Base-by-base conservation (phyloP, 64 coral and sea anemone species). In the Pocillopora verrucosa region DNA sequence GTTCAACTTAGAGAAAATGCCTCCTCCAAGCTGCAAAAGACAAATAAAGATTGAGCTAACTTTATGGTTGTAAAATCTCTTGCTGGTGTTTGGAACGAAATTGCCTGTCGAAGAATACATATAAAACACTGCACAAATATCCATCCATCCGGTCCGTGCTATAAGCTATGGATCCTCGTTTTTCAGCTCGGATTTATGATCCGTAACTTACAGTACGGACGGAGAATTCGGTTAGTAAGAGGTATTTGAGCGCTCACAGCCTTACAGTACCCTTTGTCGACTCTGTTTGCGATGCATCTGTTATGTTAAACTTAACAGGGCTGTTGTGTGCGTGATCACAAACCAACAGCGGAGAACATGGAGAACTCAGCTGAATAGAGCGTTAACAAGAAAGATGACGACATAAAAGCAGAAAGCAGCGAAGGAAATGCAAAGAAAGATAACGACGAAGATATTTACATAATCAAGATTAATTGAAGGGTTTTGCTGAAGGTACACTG, bases 1-100 rank as follows among this genome's bases (percentile, higher is more conserved):
- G n/a, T 92, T 83, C 36, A 92, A 59, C 74, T 92, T 92, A 19
- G 90, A 92, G 59, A 87, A 92, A 72, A 92, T 76, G 9, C 90
- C 90, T 25, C 90, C 83, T 16, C 25, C 19, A 57, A 79, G 80
- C 90, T 92, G n/a, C 17, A 60, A 30, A 30, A 79, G 24, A 86
- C 59, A 87, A 73, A 56, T 30, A 19, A 61, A 37, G 58, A 62
- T 17, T 16, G 24, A 61, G 3, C 9, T 22, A 65, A 16, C 11
- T 16, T n/a, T 34, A 11, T 36, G 22, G 1, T 24, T 62, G 9
- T 84, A 10, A 24, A 37, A n/a, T 45, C 22, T 16, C n/a, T 60
- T 51, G 41, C 41, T 3, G 41, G 41, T 51, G 16, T 45, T 45
- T 1, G 6, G 9, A 15, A 58, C 17, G 51, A 80, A 57, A 80